These are phyloP conservation scores for Portunus trituberculatus DNA, from an alignment of 1,140 invertebrate species.

Conservation along the genomic window DNA sequence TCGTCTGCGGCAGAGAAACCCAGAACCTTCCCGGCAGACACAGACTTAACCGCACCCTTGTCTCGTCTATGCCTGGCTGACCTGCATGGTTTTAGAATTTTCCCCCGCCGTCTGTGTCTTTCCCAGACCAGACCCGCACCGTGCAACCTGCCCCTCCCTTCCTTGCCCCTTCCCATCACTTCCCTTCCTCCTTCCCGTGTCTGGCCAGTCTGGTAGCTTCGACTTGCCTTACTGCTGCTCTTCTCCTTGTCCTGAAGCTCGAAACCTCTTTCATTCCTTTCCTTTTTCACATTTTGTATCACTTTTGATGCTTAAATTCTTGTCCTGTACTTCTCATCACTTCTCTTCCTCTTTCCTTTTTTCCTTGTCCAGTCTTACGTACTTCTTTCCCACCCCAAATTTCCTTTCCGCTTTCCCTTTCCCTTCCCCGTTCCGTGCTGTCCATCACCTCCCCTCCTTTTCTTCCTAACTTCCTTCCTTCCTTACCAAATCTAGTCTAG, in stretches of 20 bases:
- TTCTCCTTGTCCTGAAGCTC: no score
- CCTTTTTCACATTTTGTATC: no score
- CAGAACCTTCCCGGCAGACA: not conserved
- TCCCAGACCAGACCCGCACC: no score
- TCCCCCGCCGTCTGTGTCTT: not conserved
- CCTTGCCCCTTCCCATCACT: not conserved
- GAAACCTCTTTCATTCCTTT: no score
- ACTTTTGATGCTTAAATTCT: not conserved
- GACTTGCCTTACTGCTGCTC: no score
- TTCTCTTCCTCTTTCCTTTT: not conserved
- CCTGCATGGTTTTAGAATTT: not conserved
- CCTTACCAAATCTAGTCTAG: not conserved
- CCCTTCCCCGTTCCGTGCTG: no score
- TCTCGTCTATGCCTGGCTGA: not conserved
- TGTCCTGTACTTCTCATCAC: not conserved
- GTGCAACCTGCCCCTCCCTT: not conserved
- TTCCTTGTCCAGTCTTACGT: not conserved
- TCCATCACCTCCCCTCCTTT: no score
- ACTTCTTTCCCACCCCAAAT: not conserved
- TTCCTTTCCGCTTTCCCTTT: not conserved
- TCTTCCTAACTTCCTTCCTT: not conserved
- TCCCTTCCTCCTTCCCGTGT: not conserved
- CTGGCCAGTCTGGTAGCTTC: not conserved
- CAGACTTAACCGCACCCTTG: not conserved
- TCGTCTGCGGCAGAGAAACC: not conserved